Conservation (phyloP, 2,888 invertebrate species). For the Nomada ferruginata region DNA sequence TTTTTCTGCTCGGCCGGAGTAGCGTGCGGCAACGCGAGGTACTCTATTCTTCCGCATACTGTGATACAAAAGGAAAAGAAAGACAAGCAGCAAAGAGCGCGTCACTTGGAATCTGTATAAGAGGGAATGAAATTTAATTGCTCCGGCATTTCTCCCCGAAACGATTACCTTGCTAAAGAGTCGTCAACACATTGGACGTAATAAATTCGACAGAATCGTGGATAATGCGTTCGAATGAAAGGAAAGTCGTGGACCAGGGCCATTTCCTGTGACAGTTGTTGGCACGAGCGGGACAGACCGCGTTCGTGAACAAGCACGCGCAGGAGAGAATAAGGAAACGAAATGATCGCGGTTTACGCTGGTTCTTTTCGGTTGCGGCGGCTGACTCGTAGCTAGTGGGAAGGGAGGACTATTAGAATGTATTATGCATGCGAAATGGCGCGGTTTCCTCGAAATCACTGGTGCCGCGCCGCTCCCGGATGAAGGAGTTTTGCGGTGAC, state of each 20-base stretch:
- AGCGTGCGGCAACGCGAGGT: too few species aligned
- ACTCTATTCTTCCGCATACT: too few species aligned
- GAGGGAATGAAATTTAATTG: not conserved
- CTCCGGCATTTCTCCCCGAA: not conserved
- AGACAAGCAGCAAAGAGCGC: too few species aligned
- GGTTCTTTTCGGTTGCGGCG: constrained; percentile 76
- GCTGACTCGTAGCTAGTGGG: constrained; percentile 67
- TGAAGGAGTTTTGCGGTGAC: constrained; percentile 83
- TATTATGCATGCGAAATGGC: constrained; percentile 83
- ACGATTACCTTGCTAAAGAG: constrained; percentile 6
- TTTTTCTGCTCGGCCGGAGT: too few species aligned
- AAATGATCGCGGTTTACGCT: constrained; percentile 75
- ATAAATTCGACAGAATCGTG: constrained; percentile 27
- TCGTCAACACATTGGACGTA: not conserved
- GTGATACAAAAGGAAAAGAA: too few species aligned
- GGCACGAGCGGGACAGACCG: constrained; percentile 34
- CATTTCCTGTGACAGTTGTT: constrained; percentile 51
- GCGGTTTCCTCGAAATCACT: constrained; percentile 82
- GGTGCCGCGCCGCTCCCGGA: constrained; percentile 80
- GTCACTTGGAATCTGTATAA: too few species aligned
- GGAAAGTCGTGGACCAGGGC: constrained; percentile 40
- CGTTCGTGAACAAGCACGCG: constrained; percentile 34
- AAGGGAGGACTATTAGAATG: constrained; percentile 80
- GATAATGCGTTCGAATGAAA: constrained; percentile 39
- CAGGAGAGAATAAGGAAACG: constrained; percentile 70